Base-by-base conservation (phyloP, 2,888 invertebrate species). In the Apodemia mormo region DNA sequence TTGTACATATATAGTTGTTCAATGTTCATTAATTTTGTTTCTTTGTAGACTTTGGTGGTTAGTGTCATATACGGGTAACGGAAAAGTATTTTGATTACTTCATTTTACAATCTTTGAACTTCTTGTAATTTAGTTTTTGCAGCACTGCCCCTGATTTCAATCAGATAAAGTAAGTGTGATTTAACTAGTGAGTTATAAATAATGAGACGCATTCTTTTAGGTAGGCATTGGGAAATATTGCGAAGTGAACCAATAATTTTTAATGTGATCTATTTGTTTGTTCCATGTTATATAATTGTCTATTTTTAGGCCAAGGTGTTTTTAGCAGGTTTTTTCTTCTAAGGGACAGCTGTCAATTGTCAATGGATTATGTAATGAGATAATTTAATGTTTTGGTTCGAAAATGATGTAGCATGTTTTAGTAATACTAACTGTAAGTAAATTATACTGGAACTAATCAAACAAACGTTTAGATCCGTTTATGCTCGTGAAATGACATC, bases 151-250 rank as follows among this genome's bases (percentile, higher is more conserved):
- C 69, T 69, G 7, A 71, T 65, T 68, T 71, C 68, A 9, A 71
- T 71, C 12, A 71, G 58, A 14, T 71, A 71, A 22, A 69, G 22
- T 5, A 71, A 45, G n/a, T 71, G 71, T 14, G 71, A 58, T 49
- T 70, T 70, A 10, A 72, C 73, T 58, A 73, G 71, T 8, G 72
- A 68, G 64, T 71, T 66, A 72, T 70, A 70, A 52, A 67, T 52
- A n/a, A 69, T 37, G 37, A n/a, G 12, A 14, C 65, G 65, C 4
- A 56, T 12, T 65, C 54, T 67, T 37, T 49, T 30, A 30, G 66
- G 69, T 30, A 69, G 40, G 37, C 70, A 67, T 30, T 49, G 43
- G n/a, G 29, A 10, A 22, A 66, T 12, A 30, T 66, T 66, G 45
- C n/a, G 49, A 4, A 66, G 66, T 66, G 4, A 10, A 22, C 49